A percentile compares a stretch with the other conserved stretches of the same genome.
Evolutionary conservation across 1,140 invertebrate genomes (phyloP).

Genomic region (Bombus turneri): DNA sequence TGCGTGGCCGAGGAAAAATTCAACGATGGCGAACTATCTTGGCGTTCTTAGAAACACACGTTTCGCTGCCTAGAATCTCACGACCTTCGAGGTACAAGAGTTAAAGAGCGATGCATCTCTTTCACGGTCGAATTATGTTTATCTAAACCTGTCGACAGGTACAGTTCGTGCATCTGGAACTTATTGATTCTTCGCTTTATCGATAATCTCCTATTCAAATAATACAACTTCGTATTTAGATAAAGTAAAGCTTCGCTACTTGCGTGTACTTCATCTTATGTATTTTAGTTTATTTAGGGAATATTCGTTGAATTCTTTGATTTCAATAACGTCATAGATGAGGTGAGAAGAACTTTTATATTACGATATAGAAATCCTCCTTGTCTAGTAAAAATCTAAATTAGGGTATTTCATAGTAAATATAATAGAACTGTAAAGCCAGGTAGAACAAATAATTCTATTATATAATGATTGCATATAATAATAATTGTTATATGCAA

Average conservation of each 20-base stretch:
- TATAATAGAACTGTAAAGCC: too few relatives aligned
- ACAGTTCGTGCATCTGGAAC: neutral
- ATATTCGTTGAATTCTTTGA: neutral
- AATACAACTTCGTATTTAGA: neutral
- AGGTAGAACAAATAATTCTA: too few relatives aligned
- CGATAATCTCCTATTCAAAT: neutral
- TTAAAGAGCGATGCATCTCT: neutral
- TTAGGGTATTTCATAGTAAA: too few relatives aligned
- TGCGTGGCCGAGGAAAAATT: neutral
- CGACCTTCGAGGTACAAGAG: neutral
- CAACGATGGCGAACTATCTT: constrained; percentile 7
- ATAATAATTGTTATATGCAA: too few relatives aligned
- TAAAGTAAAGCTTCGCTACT: too few relatives aligned
- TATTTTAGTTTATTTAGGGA: neutral
- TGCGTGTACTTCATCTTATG: neutral
- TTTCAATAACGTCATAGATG: too few relatives aligned
- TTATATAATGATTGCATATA: too few relatives aligned
- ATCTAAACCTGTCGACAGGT: neutral
- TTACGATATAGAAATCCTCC: too few relatives aligned
- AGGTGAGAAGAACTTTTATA: too few relatives aligned
- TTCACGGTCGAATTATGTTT: neutral
- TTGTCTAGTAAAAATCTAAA: too few relatives aligned
- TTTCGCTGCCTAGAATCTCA: neutral
- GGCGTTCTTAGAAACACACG: neutral
- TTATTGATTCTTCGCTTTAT: neutral